Conservation (phyloP, 2,888 invertebrate species). For the Callosobruchus maculatus region DNA sequence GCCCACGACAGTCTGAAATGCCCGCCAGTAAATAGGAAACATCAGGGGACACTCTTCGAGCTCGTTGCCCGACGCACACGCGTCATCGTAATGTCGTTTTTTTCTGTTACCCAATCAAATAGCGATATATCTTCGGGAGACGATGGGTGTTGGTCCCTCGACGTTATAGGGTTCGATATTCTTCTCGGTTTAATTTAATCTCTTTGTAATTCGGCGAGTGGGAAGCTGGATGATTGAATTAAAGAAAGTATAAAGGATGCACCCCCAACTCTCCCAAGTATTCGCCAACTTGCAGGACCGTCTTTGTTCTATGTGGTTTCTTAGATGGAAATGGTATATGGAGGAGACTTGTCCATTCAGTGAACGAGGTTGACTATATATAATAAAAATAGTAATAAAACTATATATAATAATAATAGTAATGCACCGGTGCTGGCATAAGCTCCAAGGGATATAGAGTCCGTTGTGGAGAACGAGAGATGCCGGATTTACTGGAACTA, state of each 20-base stretch:
- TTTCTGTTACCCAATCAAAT: neutral
- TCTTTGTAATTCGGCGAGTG: neutral
- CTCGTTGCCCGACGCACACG: neutral
- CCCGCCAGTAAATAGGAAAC: neutral
- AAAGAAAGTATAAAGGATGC: neutral
- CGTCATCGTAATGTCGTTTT: neutral
- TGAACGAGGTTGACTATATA: no score
- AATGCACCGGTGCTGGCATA: no score
- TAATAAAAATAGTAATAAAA: no score
- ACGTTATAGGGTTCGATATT: neutral
- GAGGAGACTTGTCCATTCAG: no score
- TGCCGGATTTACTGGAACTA: no score
- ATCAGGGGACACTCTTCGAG: neutral
- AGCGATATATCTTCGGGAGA: neutral
- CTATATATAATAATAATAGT: no score
- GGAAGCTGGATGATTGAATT: neutral
- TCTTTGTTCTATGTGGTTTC: neutral
- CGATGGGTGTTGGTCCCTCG: neutral
- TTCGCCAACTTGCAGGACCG: neutral
- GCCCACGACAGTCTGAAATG: neutral
- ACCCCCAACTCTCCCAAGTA: neutral
- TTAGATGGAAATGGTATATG: no score
- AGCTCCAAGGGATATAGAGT: no score
- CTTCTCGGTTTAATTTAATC: neutral
- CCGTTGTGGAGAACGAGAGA: no score